phyloP scores from a whole-genome alignment of 2,797 vertebrate species.

The Cryptoprocta ferox region DNA sequence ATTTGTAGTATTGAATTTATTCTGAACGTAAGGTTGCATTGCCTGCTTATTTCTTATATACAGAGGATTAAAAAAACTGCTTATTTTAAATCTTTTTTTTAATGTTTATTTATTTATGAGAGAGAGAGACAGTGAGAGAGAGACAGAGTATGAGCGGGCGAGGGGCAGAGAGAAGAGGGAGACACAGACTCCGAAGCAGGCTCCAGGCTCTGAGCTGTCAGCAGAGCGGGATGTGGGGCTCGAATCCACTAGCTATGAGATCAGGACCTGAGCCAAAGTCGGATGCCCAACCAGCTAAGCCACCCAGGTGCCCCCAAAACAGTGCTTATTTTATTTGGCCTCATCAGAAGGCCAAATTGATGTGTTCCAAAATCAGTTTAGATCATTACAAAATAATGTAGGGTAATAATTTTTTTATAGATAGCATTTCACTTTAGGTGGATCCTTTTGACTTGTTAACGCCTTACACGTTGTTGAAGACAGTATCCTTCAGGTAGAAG shows the following conservation, averaged over 20 bases:
- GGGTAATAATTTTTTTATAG: background rate
- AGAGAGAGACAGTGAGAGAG: no score
- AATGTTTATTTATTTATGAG: no score
- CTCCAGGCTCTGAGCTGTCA: no score
- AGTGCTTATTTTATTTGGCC: background rate
- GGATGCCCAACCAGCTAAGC: no score
- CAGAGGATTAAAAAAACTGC: background rate
- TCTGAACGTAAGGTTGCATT: background rate
- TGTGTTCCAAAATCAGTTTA: background rate
- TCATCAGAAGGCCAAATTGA: slow-evolving; percentile 21
- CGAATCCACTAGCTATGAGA: no score
- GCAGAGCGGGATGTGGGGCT: no score
- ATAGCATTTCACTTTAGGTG: slow-evolving; percentile 25
- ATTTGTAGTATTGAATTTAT: background rate
- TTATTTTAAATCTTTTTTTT: background rate
- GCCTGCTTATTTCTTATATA: background rate
- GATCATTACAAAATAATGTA: slow-evolving; percentile 43
- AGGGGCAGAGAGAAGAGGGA: no score
- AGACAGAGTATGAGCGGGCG: no score
- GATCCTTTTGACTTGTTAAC: background rate
- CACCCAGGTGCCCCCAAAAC: background rate
- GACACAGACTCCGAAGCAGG: no score
- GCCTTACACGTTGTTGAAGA: background rate
- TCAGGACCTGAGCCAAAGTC: no score
- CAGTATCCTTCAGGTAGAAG: background rate